Evolutionary conservation across 2,797 vertebrate species (phyloP), one percentile per base, ranked within the genome.

Genomic region (Myotis findleyi): DNA sequence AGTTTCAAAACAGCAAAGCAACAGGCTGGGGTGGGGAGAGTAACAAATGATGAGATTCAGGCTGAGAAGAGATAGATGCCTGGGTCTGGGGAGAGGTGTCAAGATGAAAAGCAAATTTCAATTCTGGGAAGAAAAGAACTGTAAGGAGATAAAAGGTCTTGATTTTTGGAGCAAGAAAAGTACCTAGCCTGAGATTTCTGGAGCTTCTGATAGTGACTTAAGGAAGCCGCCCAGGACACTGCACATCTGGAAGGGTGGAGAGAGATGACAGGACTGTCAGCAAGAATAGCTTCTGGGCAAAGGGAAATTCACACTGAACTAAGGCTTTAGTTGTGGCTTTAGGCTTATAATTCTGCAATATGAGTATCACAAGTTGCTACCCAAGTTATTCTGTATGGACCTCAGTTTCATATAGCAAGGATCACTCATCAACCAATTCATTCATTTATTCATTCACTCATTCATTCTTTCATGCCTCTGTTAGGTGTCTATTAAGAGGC

Each of bases 1-100:
- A 20, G 5, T 80, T 96, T 79, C 47, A 38, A 89, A 92, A 79
- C 1, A 90, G 47, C 76, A 87, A 81, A 91, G 23, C 72, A 84
- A 85, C 5, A 30, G 20, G 66, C 14, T 36, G 7, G 4, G 17
- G 6, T 51, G 4, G 20, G 47, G 5, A 36, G 7, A 23, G 23
- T 23, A 77, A 21, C 38, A 88, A 72, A 91, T 69, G 59, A 87
- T 16, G 44, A 92, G 68, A 80, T 7, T 18, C 12, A 27, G 44
- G 72, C 68, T 87, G 12, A 41, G 14, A 59, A 90, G 85, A 77
- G 27, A 72, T 55, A 77, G 27, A 87, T 62, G 4, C 10, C 2
- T n/a, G n/a, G 30, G 2, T 84, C 23, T 41, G 38, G 41, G 20
- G 36, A 92, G 36, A 51, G 68, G 10, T 55, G 14, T 27, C 51